Evolutionary conservation across 2,113 vertebrate species (phyloP), one percentile per base, ranked within the genome.

Genomic region (Pycnonotus jocosus): DNA sequence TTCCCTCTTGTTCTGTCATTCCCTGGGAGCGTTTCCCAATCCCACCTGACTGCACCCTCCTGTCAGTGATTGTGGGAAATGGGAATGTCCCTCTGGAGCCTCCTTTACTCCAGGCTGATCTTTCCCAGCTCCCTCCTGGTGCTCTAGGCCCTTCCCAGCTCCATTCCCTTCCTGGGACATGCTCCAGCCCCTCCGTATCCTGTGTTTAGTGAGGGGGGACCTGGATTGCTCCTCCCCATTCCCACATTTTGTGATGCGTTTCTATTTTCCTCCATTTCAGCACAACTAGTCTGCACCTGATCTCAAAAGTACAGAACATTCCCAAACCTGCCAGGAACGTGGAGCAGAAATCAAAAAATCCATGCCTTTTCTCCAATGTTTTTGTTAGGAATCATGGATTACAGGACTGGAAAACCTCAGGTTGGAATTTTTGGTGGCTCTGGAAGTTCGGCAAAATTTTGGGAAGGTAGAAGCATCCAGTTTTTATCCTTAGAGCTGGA

Each of bases 251-350:
- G 66, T 90, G 82, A 96, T 95, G 92, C 93, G 64, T 82, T 90
- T 73, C 13, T 38, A 23, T 93, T 97, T 97, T 97, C 92, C 80
- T 81, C 87, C 56, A 10, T 77, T 95, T 89, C 84, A 76, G 84
- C 57, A 44, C 81, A 76, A 86, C 47, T 74, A 76, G 95, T 31
- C 86, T 95, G 97, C 91, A 87, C 38, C 20, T 19, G 16, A 71
- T 80, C 74, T 93, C 68, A 24, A 87, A 79, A 87, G n/a, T 24
- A 66, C 56, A 62, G 42, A 70, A 85, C 11, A 25, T 90, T 83
- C 79, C 61, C 77, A 69, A 90, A 69, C 4, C 13, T 86, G 60
- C 91, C 77, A 80, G 66, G 21, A 72, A 74, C 1, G 1, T 0
- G 19, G 47, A 62, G 66, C 33, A 50, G 33, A 68, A 96, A 42